Base-by-base conservation (phyloP, 92 coral and sea anemone species). In the Parazoanthus swiftii region DNA sequence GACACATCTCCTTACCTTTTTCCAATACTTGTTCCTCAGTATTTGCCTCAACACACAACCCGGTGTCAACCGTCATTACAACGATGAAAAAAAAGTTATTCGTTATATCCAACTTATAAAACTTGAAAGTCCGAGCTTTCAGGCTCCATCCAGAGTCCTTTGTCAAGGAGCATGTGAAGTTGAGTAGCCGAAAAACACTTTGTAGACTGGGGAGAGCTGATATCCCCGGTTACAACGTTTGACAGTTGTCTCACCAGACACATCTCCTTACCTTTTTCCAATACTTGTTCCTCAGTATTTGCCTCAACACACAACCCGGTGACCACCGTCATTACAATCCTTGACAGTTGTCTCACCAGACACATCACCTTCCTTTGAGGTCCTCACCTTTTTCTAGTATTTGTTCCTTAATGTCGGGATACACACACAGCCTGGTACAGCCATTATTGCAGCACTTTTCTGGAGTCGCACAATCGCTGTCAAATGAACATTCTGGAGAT, bases 401-500 rank as follows among this genome's bases (percentile, higher is more conserved):
- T 26, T 38, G 86, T 43, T 83, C 86, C 67, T 44, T 78, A 51
- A 8, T 14, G 38, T 84, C 79, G 5, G 87, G 87, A 9, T 46
- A 67, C 37, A 71, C 78, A 84, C 87, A 84, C 26, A 46, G 14
- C 2, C 14, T 73, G 35, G 44, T 84, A 46, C 87, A 84, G 43
- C 87, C 87, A 20, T 84, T 56, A 29, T 71, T 16, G 39, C 87
- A 84, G 25, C 87, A 84, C 8, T 84, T 84, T 3, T 78, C 38
- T 18, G 67, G 77, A 75, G 66, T 21, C 21, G 43, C 46, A 16
- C 87, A 84, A 4, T 84, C 87, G 6, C 29, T 29, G 56, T 84
- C 87, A 54, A 43, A 3, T 39, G 35, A 16, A 33, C 87, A 84
- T 51, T 84, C 66, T 6, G 78, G 46, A 2, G 79, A 48, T 48